These are phyloP conservation scores for Malacoraja senta DNA, from an alignment of 2,797 vertebrate species.

Conservation along the genomic window DNA sequence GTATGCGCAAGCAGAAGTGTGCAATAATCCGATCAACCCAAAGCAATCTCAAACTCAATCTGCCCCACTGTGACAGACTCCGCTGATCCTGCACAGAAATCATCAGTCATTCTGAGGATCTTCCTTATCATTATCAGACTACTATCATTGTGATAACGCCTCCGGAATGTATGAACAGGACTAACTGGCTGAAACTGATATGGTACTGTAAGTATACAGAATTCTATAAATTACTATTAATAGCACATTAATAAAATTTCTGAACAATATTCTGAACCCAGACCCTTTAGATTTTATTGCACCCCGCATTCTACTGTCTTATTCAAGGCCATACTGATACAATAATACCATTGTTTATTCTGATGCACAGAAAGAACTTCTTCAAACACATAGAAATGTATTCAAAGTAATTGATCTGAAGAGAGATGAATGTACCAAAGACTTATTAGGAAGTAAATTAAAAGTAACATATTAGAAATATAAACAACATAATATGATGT, in stretches of 20 bases:
- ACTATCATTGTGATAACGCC: not conserved
- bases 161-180: not conserved
- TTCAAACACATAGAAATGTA: not conserved
- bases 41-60: too few species aligned
- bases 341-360: not conserved
- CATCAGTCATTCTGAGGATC: too few species aligned
- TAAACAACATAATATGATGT: not conserved
- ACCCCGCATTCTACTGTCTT: not conserved
- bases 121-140: not conserved
- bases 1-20: too few species aligned
- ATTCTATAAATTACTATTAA: not conserved
- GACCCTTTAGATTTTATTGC: not conserved
- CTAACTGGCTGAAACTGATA: not conserved
- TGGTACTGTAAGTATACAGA: not conserved
- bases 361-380: not conserved
- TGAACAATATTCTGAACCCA: not conserved
- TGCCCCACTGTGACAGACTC: too few species aligned
- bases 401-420: not conserved
- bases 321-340: not conserved
- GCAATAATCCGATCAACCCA: too few species aligned
- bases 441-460: not conserved
- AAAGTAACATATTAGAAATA: not conserved
- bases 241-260: not conserved
- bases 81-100: too few species aligned
- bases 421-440: not conserved